A percentile compares a stretch with the other conserved stretches of the same genome.
phyloP scores from a whole-genome alignment of 2,888 invertebrate species.

The Drosophila borealis region DNA sequence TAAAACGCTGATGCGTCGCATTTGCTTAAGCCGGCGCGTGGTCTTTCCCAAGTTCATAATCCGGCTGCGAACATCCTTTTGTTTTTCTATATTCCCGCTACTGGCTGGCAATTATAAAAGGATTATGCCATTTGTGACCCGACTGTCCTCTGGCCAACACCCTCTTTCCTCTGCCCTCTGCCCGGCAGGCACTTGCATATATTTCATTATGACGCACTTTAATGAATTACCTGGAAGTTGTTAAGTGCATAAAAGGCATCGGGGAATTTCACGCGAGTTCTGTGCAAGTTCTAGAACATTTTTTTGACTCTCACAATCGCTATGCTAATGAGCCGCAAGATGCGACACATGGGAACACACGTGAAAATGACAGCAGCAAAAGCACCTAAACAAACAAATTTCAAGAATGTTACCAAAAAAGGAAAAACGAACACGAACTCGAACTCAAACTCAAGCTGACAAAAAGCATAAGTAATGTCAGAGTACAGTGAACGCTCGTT shows the following conservation, averaged over 20 bases:
- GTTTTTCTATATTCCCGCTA: slow-evolving; percentile 68
- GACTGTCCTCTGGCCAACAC: slow-evolving; percentile 6
- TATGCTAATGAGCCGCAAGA: slow-evolving; percentile 39
- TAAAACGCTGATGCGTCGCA: slow-evolving; percentile 73
- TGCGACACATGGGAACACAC: slow-evolving; percentile 19
- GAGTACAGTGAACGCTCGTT: slow-evolving; percentile 3
- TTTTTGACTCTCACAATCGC: slow-evolving; percentile 13
- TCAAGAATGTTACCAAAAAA: slow-evolving; percentile 12
- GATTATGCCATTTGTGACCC: slow-evolving; percentile 65
- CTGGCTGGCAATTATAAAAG: slow-evolving; percentile 77
- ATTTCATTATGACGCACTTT: slow-evolving; percentile 60
- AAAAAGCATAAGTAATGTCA: background rate
- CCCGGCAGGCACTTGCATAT: slow-evolving; percentile 33
- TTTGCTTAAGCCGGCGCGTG: slow-evolving; percentile 78
- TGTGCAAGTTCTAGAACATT: slow-evolving; percentile 14
- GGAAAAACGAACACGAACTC: background rate
- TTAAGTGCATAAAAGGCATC: slow-evolving; percentile 36
- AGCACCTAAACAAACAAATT: slow-evolving; percentile 18
- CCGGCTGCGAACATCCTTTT: slow-evolving; percentile 65
- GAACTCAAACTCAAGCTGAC: background rate
- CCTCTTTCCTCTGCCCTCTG: slow-evolving; percentile 1
- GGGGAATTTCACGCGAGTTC: slow-evolving; percentile 7
- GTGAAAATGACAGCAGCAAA: slow-evolving; percentile 2
- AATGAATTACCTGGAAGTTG: slow-evolving; percentile 77
- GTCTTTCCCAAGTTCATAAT: slow-evolving; percentile 74